A percentile compares a stretch with the other conserved stretches of the same genome.
phyloP scores from a whole-genome alignment of 2,797 vertebrate genomes.

The Thaleichthys pacificus region DNA sequence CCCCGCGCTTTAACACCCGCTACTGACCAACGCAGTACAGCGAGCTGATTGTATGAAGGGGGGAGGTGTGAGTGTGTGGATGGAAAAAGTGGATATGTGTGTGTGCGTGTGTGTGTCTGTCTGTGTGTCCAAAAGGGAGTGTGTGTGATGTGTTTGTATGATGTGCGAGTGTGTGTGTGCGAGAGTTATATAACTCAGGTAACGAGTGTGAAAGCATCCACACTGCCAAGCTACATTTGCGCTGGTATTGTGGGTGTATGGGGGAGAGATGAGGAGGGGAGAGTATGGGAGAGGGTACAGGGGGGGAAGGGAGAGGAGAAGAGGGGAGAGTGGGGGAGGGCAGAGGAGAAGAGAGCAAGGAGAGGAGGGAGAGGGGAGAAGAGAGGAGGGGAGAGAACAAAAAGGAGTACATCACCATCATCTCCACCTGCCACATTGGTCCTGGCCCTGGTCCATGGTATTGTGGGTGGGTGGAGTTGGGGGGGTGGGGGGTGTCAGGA shows the following conservation, averaged over 20 bases:
- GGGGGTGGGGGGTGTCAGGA: no score
- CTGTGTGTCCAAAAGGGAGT: not conserved
- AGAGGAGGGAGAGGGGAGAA: not conserved
- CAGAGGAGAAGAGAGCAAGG: not conserved
- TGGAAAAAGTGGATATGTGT: not conserved
- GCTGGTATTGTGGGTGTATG: no score
- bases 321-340: not conserved
- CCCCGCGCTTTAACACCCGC: no score
- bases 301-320: not conserved
- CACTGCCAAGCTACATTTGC: no score
- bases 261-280: no score
- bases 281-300: not conserved
- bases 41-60: not conserved
- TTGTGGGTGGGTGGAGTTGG: not conserved
- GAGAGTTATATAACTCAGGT: no score
- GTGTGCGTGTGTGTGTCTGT: not conserved
- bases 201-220: no score
- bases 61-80: not conserved
- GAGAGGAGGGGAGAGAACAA: not conserved
- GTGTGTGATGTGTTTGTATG: not conserved
- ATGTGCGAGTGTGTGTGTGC: no score
- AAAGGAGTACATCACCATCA: no score
- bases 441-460: no score
- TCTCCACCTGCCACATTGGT: no score
- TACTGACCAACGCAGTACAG: no score